Evolutionary conservation across 2,113 vertebrate species (phyloP).

Genomic region (Paradisaea rubra): DNA sequence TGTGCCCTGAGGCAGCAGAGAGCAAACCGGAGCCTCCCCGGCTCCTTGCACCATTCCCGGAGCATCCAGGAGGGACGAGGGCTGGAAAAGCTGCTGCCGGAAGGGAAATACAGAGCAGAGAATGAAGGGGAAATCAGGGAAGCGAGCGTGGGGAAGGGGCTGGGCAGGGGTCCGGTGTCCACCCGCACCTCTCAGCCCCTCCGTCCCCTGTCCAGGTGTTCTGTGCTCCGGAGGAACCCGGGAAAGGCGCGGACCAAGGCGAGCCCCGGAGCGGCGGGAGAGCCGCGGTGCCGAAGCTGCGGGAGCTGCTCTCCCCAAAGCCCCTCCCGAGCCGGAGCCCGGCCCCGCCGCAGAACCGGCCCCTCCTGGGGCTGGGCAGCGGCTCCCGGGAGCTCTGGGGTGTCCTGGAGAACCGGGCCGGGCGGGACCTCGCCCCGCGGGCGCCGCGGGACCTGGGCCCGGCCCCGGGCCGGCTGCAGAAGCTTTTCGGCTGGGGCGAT

Average conservation of each 20-base stretch:
- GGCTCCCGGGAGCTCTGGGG: constrained; percentile 83
- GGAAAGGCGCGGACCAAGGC: constrained; percentile 19
- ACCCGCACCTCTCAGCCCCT: background rate
- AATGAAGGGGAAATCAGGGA: background rate
- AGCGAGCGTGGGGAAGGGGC: background rate
- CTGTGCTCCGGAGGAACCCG: constrained; percentile 49
- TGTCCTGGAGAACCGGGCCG: constrained; percentile 72
- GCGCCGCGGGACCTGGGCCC: constrained; percentile 78
- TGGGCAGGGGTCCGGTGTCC: background rate
- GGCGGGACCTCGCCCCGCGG: constrained; percentile 58
- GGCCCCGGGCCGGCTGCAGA: constrained; percentile 83
- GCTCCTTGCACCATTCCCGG: background rate
- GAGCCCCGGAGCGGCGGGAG: constrained; percentile 35
- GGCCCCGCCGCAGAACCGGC: constrained; percentile 64
- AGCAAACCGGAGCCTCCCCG: accelerated
- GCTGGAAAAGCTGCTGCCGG: background rate
- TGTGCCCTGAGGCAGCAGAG: accelerated
- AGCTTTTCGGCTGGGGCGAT: constrained; percentile 98
- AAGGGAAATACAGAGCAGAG: accelerated
- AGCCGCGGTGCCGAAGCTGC: constrained; percentile 20
- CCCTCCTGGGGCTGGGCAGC: constrained; percentile 78
- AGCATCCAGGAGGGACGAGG: background rate
- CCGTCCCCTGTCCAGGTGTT: constrained; percentile 14
- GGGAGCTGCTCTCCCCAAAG: constrained; percentile 38
- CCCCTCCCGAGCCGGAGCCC: background rate